Conservation (phyloP, 2,113 vertebrate species). For the Lathamus discolor region DNA sequence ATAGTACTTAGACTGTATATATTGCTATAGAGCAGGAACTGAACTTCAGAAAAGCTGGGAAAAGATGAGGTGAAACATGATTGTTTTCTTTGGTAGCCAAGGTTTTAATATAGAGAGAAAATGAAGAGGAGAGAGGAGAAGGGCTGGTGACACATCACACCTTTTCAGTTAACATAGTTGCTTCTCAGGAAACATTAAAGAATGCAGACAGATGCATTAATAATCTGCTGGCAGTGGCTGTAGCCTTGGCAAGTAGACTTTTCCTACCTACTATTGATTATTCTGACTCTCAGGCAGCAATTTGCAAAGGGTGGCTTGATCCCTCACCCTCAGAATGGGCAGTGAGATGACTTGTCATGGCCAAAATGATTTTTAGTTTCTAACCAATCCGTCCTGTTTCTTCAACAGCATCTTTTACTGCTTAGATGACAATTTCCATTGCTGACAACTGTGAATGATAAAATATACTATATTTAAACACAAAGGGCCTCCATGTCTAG, state of each 20-base stretch:
- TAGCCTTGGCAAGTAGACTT: conserved; percentile 27
- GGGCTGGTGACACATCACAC: conserved; percentile 53
- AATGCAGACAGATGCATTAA: conserved; percentile 66
- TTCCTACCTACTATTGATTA: conserved; percentile 54
- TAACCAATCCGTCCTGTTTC: neutral
- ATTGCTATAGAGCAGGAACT: conserved; percentile 58
- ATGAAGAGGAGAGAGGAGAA: conserved; percentile 67
- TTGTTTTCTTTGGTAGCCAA: conserved; percentile 70
- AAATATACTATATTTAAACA: conserved; percentile 31
- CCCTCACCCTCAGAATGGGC: neutral
- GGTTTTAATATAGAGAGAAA: conserved; percentile 62
- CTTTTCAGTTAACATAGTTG: conserved; percentile 66
- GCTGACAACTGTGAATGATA: conserved; percentile 49
- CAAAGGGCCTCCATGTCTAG: neutral
- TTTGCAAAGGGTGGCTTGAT: conserved; percentile 18
- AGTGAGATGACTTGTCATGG: neutral
- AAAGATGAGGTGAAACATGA: conserved; percentile 67
- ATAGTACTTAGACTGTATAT: conserved; percentile 57
- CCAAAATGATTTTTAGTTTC: conserved; percentile 30
- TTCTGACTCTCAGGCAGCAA: conserved; percentile 24
- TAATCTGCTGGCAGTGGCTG: conserved; percentile 51
- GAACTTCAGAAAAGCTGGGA: conserved; percentile 64
- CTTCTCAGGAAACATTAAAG: conserved; percentile 67
- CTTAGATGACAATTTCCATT: conserved; percentile 57
- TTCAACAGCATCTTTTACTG: conserved; percentile 58